phyloP scores from a whole-genome alignment of 2,888 invertebrate species.

The Aspidiotus destructor region DNA sequence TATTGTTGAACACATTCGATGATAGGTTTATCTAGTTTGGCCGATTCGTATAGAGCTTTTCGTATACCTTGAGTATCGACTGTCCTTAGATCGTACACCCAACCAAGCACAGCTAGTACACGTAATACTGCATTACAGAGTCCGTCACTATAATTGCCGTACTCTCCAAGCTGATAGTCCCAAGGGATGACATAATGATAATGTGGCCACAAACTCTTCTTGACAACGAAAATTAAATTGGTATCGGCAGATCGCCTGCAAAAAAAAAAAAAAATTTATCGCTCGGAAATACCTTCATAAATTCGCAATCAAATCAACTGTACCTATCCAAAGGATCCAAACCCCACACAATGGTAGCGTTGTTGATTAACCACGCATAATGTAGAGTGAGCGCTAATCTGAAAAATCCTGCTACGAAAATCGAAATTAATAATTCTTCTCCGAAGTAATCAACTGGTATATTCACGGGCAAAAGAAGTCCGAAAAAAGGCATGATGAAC shows the following conservation, averaged over 20 bases:
- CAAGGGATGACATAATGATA: constrained; percentile 69
- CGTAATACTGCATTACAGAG: constrained; percentile 58
- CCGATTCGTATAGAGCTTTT: constrained; percentile 52
- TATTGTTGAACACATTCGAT: constrained; percentile 49
- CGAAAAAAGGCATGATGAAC: constrained; percentile 55
- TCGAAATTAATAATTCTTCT: constrained; percentile 53
- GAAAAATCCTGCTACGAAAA: constrained; percentile 59
- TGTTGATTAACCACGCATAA: constrained; percentile 62
- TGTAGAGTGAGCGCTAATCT: constrained; percentile 57
- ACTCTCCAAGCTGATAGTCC: constrained; percentile 76
- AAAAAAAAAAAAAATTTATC: background rate
- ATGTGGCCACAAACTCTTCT: constrained; percentile 67
- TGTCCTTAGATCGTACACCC: constrained; percentile 55
- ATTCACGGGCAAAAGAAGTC: constrained; percentile 58
- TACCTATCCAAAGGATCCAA: constrained; percentile 58
- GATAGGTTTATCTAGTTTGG: constrained; percentile 49
- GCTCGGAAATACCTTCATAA: background rate
- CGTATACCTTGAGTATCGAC: constrained; percentile 54
- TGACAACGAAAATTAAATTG: constrained; percentile 63
- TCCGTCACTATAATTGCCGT: constrained; percentile 60
- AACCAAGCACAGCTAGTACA: constrained; percentile 58
- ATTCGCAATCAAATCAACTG: background rate
- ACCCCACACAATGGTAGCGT: constrained; percentile 63
- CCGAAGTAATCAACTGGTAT: constrained; percentile 71
- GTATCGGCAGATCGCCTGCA: constrained; percentile 58